Base-by-base conservation (phyloP, 2,888 invertebrate genomes). In the Orchesella flavescens region DNA sequence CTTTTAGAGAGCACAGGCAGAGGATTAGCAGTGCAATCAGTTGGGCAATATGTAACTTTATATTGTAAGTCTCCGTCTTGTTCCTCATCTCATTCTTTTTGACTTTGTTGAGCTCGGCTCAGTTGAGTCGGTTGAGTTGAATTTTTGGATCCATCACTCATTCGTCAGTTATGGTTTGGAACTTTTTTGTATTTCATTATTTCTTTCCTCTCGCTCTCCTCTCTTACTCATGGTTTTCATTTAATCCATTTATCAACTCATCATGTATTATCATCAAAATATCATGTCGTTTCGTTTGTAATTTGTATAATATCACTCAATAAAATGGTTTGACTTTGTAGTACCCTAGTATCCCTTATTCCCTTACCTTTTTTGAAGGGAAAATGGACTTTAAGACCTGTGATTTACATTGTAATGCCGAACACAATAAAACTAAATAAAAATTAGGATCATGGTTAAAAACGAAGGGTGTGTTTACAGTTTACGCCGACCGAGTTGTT, bases 21-120 rank as follows among this genome's bases (percentile, higher is more conserved):
- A 66, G 73, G 66, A 80, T 79, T 79, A 79, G 63, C 63, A 19
- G 53, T n/a, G 79, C 63, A 79, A 77, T 77, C 55, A 69, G 77
- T 77, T 77, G 46, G 69, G 19, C 77, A 77, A 79, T 79, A 79
- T 79, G 79, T 53, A 72, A 72, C 55, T n/a, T 68, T 46, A 19
- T 17, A 46, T 12, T 53, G 9, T 53, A 17, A 49, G 15, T 46
- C 46, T 71, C 63, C 13, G 24, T 65, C 34, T 65, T 34, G 17
- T 24, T 34, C 34, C 34, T 34, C 34, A 34, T 34, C 34, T 34
- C 34, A 34, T 34, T 59, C 19, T 21, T 59, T 59, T 59, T 59
- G 19, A 59, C 59, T 19, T 34, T 34, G 34, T n/a, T 34, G 34
- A 34, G 34, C 34, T 34, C 34, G 7, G 34, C 7, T 2, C 3